phyloP scores from a whole-genome alignment of 2,888 invertebrate species.

The Osmoderma eremita region DNA sequence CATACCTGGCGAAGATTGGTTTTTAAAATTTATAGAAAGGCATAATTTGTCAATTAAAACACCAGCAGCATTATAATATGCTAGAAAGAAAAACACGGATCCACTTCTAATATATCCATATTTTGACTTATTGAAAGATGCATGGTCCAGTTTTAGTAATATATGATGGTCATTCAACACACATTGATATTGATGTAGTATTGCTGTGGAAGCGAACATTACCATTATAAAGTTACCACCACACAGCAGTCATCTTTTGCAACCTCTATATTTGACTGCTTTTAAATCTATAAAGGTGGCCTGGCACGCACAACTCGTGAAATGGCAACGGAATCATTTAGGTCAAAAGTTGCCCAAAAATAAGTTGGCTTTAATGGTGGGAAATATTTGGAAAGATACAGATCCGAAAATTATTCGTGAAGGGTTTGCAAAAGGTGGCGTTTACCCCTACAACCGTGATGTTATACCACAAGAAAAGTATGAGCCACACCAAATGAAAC shows the following conservation, averaged over 20 bases:
- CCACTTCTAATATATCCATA: conserved; percentile 44
- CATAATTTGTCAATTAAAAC: conserved; percentile 47
- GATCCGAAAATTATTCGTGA: conserved; percentile 15
- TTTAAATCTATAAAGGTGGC: conserved; percentile 47
- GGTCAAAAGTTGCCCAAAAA: conserved; percentile 27
- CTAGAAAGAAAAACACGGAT: conserved; percentile 47
- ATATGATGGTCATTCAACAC: conserved; percentile 55
- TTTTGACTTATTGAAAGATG: too few species aligned
- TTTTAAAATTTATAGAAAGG: conserved; percentile 45
- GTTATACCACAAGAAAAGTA: conserved; percentile 25
- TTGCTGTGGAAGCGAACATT: conserved; percentile 30
- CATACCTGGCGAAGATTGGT: conserved; percentile 51
- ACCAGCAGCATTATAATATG: conserved; percentile 50
- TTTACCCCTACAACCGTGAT: conserved; percentile 22
- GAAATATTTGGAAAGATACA: conserved; percentile 22
- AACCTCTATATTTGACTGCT: conserved; percentile 46
- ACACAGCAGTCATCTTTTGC: conserved; percentile 48
- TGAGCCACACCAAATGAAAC: conserved; percentile 14
- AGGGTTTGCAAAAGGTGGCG: conserved; percentile 30
- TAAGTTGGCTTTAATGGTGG: conserved; percentile 28
- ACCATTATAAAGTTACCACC: conserved; percentile 47
- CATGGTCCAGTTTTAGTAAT: conserved; percentile 50
- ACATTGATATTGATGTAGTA: conserved; percentile 45
- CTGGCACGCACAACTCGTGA: conserved; percentile 8
- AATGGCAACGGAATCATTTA: conserved; percentile 24